These are phyloP conservation scores for Protobothrops mucrosquamatus DNA, from an alignment of 2,113 vertebrate genomes.

Conservation along the genomic window DNA sequence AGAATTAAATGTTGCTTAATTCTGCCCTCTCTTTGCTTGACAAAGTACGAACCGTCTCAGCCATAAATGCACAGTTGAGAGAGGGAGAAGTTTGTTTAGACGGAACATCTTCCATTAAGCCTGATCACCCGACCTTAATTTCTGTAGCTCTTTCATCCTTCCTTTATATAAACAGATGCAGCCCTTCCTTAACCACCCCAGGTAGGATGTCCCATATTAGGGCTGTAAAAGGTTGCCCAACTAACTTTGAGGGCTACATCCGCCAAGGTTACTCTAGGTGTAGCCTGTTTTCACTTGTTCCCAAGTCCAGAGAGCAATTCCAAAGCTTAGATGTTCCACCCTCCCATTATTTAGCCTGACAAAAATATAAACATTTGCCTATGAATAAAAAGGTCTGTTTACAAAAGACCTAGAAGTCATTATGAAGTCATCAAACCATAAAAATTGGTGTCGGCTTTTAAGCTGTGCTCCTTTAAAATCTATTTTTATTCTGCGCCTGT, in stretches of 20 bases:
- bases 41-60: background rate
- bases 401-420: background rate
- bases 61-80: accelerated
- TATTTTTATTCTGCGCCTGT: background rate
- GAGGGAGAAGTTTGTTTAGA: background rate
- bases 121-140: background rate
- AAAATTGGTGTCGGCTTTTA: background rate
- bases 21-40: conserved; percentile 33
- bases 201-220: background rate
- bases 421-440: background rate
- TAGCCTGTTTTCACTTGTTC: background rate
- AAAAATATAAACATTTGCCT: background rate
- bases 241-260: background rate
- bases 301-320: background rate
- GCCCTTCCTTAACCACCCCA: background rate
- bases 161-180: background rate
- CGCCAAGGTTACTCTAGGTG: background rate
- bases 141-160: background rate
- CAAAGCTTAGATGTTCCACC: background rate
- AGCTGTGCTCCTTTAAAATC: background rate
- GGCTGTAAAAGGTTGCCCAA: background rate
- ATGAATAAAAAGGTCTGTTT: background rate
- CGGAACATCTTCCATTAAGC: accelerated
- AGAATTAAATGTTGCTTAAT: background rate
- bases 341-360: background rate